Conservation (phyloP, 2,113 vertebrate genomes). For the Dolichotis patagonum region DNA sequence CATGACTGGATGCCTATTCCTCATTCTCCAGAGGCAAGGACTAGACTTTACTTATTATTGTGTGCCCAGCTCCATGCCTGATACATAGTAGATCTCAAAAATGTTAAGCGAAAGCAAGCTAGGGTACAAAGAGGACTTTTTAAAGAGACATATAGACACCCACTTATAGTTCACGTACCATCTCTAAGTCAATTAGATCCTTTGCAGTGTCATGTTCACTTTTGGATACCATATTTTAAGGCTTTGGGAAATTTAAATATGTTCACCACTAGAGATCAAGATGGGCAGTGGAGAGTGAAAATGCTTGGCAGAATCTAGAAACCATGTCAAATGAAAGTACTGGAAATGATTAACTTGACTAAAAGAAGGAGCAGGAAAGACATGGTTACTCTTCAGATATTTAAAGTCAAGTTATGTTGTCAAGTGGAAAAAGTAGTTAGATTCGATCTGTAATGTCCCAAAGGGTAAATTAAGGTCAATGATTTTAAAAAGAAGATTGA, state of each 20-base stretch:
- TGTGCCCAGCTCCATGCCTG: not conserved
- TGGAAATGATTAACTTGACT: constrained; percentile 71
- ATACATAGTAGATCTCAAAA: not conserved
- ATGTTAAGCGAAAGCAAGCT: not conserved
- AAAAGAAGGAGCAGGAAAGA: constrained; percentile 66
- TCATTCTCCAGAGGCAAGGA: not conserved
- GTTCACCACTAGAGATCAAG: constrained; percentile 33
- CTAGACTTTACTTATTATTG: not conserved
- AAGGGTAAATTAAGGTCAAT: constrained; percentile 51
- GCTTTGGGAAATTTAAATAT: not conserved
- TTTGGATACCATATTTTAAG: constrained; percentile 19
- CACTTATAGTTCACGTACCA: not conserved
- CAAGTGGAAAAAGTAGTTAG: constrained; percentile 64
- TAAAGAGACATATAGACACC: not conserved
- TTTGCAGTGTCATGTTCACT: not conserved
- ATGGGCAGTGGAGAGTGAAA: not conserved
- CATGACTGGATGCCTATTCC: not conserved
- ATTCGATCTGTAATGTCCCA: constrained; percentile 51
- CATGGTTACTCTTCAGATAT: constrained; percentile 52
- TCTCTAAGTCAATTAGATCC: not conserved
- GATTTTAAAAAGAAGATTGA: constrained; percentile 52
- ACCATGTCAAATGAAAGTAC: constrained; percentile 73
- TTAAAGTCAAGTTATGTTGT: constrained; percentile 46
- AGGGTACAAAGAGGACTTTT: not conserved
- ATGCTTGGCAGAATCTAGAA: constrained; percentile 64